A percentile compares a stretch with the other conserved stretches of the same genome.
Conservation (phyloP, 2,888 invertebrate genomes). For the Calameuta pallipes region DNA sequence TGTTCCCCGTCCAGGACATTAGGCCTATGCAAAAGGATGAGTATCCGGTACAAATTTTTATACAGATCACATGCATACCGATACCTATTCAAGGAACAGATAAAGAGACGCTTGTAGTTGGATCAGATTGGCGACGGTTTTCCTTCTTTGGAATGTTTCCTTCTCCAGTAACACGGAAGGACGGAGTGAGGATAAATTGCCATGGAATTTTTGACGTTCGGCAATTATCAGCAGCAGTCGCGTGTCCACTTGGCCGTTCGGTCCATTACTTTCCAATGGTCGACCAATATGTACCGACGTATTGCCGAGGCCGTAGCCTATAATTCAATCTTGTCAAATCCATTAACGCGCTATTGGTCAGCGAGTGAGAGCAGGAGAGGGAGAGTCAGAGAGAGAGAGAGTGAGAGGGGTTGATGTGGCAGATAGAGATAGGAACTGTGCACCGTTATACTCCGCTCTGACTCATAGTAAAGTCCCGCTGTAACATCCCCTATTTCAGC, state of each 20-base stretch:
- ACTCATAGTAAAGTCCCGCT: background rate
- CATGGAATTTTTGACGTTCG: conserved; percentile 37
- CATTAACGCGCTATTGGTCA: conserved; percentile 39
- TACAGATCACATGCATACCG: background rate
- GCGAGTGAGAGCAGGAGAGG: background rate
- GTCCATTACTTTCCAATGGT: conserved; percentile 49
- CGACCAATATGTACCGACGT: conserved; percentile 28
- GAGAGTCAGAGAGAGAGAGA: no score
- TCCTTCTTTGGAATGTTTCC: background rate
- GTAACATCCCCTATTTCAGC: background rate
- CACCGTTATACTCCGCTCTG: background rate
- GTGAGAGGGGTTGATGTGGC: background rate
- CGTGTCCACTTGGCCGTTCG: conserved; percentile 37
- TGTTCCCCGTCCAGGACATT: background rate
- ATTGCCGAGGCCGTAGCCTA: conserved; percentile 28
- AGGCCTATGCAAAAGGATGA: background rate
- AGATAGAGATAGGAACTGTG: background rate
- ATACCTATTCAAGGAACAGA: background rate
- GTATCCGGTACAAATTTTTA: background rate
- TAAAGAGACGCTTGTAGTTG: background rate
- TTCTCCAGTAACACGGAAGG: background rate
- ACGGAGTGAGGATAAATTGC: conserved; percentile 36
- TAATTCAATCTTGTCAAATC: conserved; percentile 56
- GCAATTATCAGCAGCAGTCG: conserved; percentile 47
- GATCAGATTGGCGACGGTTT: background rate